Percentiles rank a stretch among this genome's conserved stretches.
phyloP scores from a whole-genome alignment of 2,113 vertebrate species.

The Actenoides hombroni region DNA sequence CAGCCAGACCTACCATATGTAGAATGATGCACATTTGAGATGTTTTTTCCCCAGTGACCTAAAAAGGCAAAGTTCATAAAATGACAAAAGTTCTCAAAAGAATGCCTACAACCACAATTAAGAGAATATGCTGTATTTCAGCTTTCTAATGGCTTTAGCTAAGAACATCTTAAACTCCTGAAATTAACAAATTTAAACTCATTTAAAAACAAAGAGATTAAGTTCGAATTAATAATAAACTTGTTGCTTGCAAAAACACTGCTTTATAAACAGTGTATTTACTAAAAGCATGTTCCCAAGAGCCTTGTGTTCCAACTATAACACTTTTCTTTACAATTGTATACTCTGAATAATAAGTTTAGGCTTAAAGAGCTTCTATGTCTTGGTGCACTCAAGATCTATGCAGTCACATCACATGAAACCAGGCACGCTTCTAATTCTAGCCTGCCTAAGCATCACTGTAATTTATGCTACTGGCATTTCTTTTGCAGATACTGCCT shows the following conservation, averaged over 20 bases:
- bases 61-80: conserved; percentile 53
- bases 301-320: not conserved
- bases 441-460: not conserved
- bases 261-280: not conserved
- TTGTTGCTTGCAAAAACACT: not conserved
- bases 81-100: not conserved
- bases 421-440: not conserved
- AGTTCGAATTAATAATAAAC: not conserved
- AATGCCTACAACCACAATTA: not conserved
- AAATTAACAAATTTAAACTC: not conserved
- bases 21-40: not conserved
- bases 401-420: not conserved
- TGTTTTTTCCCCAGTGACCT: not conserved
- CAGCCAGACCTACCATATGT: not conserved
- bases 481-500: not conserved
- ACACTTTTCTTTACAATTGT: not conserved
- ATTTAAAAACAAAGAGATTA: not conserved
- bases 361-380: not conserved
- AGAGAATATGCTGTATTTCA: conserved; percentile 15
- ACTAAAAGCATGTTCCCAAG: not conserved
- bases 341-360: not conserved
- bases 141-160: conserved; percentile 7
- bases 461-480: not conserved
- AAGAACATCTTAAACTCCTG: not conserved
- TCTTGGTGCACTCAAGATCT: not conserved